Percentiles rank a stretch among this genome's conserved stretches.
These are phyloP conservation scores for Agriotes lineatus DNA, from an alignment of 2,888 invertebrate species.

Conservation along the genomic window DNA sequence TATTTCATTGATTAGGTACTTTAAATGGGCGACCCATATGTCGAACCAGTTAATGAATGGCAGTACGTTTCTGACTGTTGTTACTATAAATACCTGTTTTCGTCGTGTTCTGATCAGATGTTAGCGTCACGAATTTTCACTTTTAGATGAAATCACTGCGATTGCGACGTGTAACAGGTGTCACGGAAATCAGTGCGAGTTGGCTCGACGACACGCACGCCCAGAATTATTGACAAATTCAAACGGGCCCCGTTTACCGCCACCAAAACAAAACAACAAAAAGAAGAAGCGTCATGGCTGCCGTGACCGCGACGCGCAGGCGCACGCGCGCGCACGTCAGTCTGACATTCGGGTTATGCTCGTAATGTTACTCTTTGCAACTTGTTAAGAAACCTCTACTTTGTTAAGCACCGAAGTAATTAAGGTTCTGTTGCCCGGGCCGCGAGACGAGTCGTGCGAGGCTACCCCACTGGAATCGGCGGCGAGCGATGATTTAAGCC, in stretches of 20 bases:
- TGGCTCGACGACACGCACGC: conserved; percentile 50
- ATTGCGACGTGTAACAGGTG: conserved; percentile 13
- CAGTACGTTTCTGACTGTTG: no score
- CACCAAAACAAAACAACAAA: conserved; percentile 38
- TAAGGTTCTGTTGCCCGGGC: conserved; percentile 13
- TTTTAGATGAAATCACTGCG: no score
- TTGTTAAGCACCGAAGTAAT: conserved; percentile 30
- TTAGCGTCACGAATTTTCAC: no score
- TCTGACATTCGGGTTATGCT: conserved; percentile 46
- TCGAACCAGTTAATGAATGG: no score
- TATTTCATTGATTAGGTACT: no score
- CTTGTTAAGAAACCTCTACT: conserved; percentile 36
- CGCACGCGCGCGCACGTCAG: conserved; percentile 37
- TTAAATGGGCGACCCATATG: no score
- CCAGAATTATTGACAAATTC: conserved; percentile 58
- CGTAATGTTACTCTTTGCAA: conserved; percentile 44
- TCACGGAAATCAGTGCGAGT: neutral
- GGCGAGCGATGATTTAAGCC: conserved; percentile 32
- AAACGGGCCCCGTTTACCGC: conserved; percentile 57
- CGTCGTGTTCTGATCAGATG: no score
- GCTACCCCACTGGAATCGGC: neutral
- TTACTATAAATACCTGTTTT: no score
- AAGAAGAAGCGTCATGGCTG: neutral
- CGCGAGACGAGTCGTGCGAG: conserved; percentile 2
- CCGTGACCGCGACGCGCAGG: conserved; percentile 25